phyloP scores from a whole-genome alignment of 2,797 vertebrate species.

The Acipenser oxyrinchus region DNA sequence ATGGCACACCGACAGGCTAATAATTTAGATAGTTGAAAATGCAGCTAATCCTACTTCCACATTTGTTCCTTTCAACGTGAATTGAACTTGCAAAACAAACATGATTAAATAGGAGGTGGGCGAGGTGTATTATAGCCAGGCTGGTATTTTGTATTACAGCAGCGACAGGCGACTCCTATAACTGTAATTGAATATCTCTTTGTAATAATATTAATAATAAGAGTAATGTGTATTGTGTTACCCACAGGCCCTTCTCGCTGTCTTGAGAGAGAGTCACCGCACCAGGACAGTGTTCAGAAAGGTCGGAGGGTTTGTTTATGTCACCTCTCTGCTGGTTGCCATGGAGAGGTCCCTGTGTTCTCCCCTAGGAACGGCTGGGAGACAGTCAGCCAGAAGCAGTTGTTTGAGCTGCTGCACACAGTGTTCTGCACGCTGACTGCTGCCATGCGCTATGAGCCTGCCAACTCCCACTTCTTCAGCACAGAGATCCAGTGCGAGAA shows the following conservation, averaged over 20 bases:
- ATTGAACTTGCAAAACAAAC: no score
- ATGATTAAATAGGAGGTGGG: no score
- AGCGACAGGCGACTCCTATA: no score
- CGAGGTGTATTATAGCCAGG: no score
- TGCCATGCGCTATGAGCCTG: conserved; percentile 97
- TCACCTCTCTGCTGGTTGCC: conserved; percentile 90
- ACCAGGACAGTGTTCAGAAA: conserved; percentile 93
- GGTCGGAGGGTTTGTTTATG: conserved; percentile 93
- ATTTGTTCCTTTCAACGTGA: no score
- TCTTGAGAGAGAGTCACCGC: conserved; percentile 88
- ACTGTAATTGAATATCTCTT: no score
- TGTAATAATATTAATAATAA: no score
- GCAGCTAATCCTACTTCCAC: no score
- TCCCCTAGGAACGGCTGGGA: conserved; percentile 84
- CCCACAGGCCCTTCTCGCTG: conserved; percentile 72
- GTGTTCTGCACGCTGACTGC: conserved; percentile 91
- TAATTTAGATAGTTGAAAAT: no score
- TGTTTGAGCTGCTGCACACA: conserved; percentile 87
- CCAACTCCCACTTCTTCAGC: conserved; percentile 95
- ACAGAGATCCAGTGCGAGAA: conserved; percentile 98
- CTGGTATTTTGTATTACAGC: no score
- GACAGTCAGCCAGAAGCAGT: conserved; percentile 86
- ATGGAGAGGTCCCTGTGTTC: conserved; percentile 89
- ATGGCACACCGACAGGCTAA: no score
- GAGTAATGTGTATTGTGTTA: no score